Conservation (phyloP, 2,888 invertebrate genomes). For the Aphrophora alni region DNA sequence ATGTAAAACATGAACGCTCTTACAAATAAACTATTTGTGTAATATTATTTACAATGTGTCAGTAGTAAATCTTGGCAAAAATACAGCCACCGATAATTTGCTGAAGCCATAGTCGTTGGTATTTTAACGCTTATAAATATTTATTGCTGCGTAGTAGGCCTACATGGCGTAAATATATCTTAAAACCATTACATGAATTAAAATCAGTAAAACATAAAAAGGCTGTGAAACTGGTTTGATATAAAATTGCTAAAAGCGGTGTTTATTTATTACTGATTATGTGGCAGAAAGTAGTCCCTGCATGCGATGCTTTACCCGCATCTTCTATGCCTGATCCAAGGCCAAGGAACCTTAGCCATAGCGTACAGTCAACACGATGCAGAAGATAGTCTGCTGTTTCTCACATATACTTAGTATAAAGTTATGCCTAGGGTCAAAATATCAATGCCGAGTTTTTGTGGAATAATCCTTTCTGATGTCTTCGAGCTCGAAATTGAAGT, state of each 20-base stretch:
- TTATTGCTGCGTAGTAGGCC: background rate
- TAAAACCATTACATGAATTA: background rate
- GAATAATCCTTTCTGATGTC: no score
- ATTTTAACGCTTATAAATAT: background rate
- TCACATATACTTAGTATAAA: no score
- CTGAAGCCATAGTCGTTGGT: background rate
- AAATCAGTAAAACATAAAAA: background rate
- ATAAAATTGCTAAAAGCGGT: background rate
- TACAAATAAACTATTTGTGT: no score
- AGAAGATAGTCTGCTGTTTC: no score
- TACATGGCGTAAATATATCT: background rate
- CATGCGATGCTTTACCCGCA: background rate
- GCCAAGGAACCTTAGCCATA: background rate
- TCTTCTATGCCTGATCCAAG: background rate
- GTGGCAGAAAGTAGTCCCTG: background rate
- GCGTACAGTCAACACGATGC: no score
- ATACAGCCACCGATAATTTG: background rate
- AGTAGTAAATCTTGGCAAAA: background rate
- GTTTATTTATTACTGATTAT: background rate
- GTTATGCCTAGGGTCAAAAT: no score
- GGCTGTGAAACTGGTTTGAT: background rate
- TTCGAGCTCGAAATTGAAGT: no score
- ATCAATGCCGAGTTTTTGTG: no score
- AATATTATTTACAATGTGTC: no score
- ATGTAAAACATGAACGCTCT: no score